Evolutionary conservation across 2,888 invertebrate genomes (phyloP), one percentile per base, ranked within the genome.

Genomic region (Latrodectus hesperus): DNA sequence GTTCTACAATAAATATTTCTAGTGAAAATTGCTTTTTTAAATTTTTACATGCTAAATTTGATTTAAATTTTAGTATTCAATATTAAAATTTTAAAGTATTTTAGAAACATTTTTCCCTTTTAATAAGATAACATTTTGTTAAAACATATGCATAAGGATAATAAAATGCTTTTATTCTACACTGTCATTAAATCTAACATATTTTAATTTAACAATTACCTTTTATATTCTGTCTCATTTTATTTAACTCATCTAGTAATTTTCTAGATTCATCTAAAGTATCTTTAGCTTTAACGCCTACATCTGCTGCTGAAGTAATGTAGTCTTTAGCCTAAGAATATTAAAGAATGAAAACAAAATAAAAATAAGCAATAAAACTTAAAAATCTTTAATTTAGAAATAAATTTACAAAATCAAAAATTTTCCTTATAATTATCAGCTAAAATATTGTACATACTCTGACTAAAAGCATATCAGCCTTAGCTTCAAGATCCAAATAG

Each of bases 401-500:
- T 60, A 60, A 60, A 11, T 60, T 60, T 60, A 12, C 0, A 16
- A 10, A 12, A 60, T 16, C 60, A 60, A 60, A 60, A 12, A 11
- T 16, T 60, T 6, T 6, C 38, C 38, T 38, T 4, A 38, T 38
- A 3, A 38, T 38, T 38, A 38, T 38, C 1, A 38, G 4, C 2
- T 6, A 38, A 38, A 38, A 38, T 38, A 38, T 38, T 38, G 6
- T 11, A 60, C 71, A 67, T 79, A 89, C 89, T 81, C 76, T 89
- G 14, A 90, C 60, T 55, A 89, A 79, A 16, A 90, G 83, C 22
- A 89, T 70, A 52, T 90, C 90, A 51, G 89, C 90, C 71, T 89
- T 83, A 16, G 90, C 88, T 84, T 90, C 90, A 11, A 91, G 80
- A 71, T 91, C 90, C 81, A 91, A 90, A 60, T 89, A 89, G 26